Percentiles rank a stretch among this genome's conserved stretches.
These are phyloP conservation scores for Pelagia noctiluca DNA, from an alignment of 30 jellyfish, hydroid and myxozoan genomes.

Conservation along the genomic window DNA sequence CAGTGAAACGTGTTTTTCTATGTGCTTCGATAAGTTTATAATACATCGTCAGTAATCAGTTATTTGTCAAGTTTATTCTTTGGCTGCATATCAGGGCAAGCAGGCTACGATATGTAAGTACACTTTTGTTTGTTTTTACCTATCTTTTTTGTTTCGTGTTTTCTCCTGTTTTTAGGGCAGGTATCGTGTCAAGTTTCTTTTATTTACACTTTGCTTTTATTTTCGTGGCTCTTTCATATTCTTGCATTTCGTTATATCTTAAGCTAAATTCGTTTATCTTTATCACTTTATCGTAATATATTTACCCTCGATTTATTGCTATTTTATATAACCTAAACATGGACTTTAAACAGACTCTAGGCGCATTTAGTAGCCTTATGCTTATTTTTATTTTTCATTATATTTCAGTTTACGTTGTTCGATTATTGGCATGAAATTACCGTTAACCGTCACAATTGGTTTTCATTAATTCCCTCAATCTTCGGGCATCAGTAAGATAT, in stretches of 20 bases:
- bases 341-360: neutral
- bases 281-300: neutral
- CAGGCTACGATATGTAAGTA: constrained; percentile 21
- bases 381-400: constrained; percentile 8
- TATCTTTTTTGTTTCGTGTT: constrained; percentile 14
- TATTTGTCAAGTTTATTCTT: constrained; percentile 9
- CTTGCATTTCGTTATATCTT: neutral
- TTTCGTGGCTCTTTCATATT: constrained; percentile 15
- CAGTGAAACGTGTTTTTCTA: no score
- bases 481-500: neutral
- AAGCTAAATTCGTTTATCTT: constrained; percentile 7
- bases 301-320: constrained; percentile 16
- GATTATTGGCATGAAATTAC: constrained; percentile 6
- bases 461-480: constrained; percentile 4
- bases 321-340: constrained; percentile 8
- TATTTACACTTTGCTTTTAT: constrained; percentile 6
- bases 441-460: constrained; percentile 16
- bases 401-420: constrained; percentile 10
- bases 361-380: constrained; percentile 4
- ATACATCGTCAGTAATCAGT: neutral
- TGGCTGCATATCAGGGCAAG: constrained; percentile 27
- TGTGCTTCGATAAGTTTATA: no score
- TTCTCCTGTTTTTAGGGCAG: constrained; percentile 9
- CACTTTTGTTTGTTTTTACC: neutral
- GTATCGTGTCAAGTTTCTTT: constrained; percentile 17